Evolutionary conservation across 2,888 invertebrate species (phyloP), one percentile per base, ranked within the genome.

Genomic region (Catocala nupta): DNA sequence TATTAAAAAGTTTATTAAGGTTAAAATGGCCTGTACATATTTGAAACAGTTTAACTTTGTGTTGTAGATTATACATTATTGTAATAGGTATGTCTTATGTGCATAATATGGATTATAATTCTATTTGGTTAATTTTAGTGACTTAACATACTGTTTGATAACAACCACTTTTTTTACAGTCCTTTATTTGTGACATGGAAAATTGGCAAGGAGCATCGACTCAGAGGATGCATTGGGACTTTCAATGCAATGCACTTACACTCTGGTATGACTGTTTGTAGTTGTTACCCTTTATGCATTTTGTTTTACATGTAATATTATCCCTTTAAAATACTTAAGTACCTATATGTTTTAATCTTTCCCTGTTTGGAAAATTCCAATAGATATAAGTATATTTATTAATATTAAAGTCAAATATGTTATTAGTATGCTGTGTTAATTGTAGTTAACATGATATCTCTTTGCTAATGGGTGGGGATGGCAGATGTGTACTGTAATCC

Each of bases 161-260:
- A 9, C 44, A 12, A 45, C 12, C 5, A 34, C 65, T 63, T 75
- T 75, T 73, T 81, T 95, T 95, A 70, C 94, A 98, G 98, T 92
- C 99, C 99, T 60, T 95, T 99, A 86, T 99, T 99, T 95, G 99
- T 99, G 75, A 99, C 99, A 70, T 99, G 99, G 99, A 98, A 98
- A 94, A 98, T 98, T 87, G 99, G 99, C 57, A 97, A 98, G 87
- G 99, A 99, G 87, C 97, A 98, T 85, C 96, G 98, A 73, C 95
- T 99, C 69, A 96, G 99, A 73, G 99, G 99, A 55, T 99, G 99
- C 94, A 99, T 99, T 87, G 99, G 99, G 67, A 99, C 99, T 54
- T 99, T 99, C 91, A 98, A 98, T 90, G 98, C 99, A 60, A 98
- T 99, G 96, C 98, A 97, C 89, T 96, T 99, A 84, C 99, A 99